Base-by-base conservation (phyloP, 1,140 invertebrate species). In the Drosophila bifasciata region DNA sequence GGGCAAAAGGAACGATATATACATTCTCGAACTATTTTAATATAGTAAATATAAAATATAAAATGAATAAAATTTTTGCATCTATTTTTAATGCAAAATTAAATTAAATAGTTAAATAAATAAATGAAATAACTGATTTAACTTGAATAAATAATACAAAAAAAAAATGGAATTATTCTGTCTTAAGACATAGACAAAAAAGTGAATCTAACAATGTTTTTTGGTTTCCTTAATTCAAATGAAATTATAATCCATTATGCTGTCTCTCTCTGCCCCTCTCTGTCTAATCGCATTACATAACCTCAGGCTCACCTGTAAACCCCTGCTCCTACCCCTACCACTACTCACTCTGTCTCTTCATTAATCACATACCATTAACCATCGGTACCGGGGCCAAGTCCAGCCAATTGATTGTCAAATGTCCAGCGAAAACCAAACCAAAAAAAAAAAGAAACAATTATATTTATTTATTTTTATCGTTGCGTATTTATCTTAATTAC, bases 401-500 rank as follows among this genome's bases (percentile, higher is more conserved):
- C 11, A 36, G 32, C 32, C 76, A 72, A 76, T 79, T 68, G 67
- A 84, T 73, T 84, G 76, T 79, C 80, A 85, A 85, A 69, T 76
- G 76, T 39, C 55, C 43, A 25, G 50, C 68, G 55, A 66, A 55
- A 73, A 60, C 19, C 50, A 52, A 50, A 43, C 46, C 36, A 13
- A 5, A 43, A 17, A 58, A 40, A 43, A 45, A 52, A 21, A 64
- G 56, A 88, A 76, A 88, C 75, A 89, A 88, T 89, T 88, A 88
- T 89, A 89, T 83, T 88, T 88, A 89, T 89, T 83, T 88, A 79
- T 62, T 72, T 79, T 79, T 88, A 88, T 88, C 83, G 84, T 63
- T 67, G 79, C 83, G 76, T 89, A 88, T 88, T 83, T 89, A 88
- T 88, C 83, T 88, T 88, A 88, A 88, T 88, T 88, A 88, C 84